A percentile compares a stretch with the other conserved stretches of the same genome.
phyloP scores from a whole-genome alignment of 2,113 vertebrate species.

The Chamaea fasciata region DNA sequence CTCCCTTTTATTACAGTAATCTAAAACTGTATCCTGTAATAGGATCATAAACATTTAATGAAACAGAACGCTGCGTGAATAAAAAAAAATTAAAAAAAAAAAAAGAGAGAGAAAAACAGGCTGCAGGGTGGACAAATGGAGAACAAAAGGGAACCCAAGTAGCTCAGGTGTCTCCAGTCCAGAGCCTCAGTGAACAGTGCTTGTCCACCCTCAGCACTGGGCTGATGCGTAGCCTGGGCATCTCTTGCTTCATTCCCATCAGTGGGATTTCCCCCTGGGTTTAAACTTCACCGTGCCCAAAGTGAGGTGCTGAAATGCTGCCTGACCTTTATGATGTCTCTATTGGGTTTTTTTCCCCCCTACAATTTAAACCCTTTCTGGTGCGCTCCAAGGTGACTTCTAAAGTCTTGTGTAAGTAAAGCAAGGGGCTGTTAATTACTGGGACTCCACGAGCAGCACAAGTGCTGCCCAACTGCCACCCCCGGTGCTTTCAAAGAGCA shows the following conservation, averaged over 20 bases:
- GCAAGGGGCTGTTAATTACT: neutral
- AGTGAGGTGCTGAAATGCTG: neutral
- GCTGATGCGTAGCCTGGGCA: accelerated
- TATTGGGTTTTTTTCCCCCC: accelerated
- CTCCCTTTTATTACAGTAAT: slow-evolving; percentile 72
- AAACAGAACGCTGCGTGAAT: slow-evolving; percentile 60
- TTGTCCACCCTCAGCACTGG: neutral
- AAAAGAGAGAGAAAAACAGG: slow-evolving; percentile 7
- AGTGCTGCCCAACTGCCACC: neutral
- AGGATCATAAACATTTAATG: slow-evolving; percentile 77
- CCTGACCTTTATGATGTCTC: neutral
- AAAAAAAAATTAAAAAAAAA: slow-evolving; percentile 61
- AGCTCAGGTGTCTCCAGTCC: neutral
- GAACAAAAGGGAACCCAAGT: slow-evolving; percentile 42
- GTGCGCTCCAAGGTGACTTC: neutral
- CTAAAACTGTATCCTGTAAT: slow-evolving; percentile 73
- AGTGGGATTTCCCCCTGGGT: neutral
- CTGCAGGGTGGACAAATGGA: slow-evolving; percentile 38
- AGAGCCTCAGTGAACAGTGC: neutral
- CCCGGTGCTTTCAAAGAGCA: slow-evolving; percentile 36
- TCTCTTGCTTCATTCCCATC: neutral
- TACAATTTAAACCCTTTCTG: neutral
- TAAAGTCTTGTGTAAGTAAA: neutral
- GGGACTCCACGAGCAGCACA: neutral
- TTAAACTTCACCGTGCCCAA: neutral